These are phyloP conservation scores for Agelaius tricolor DNA, from an alignment of 2,113 vertebrate species.

Conservation along the genomic window DNA sequence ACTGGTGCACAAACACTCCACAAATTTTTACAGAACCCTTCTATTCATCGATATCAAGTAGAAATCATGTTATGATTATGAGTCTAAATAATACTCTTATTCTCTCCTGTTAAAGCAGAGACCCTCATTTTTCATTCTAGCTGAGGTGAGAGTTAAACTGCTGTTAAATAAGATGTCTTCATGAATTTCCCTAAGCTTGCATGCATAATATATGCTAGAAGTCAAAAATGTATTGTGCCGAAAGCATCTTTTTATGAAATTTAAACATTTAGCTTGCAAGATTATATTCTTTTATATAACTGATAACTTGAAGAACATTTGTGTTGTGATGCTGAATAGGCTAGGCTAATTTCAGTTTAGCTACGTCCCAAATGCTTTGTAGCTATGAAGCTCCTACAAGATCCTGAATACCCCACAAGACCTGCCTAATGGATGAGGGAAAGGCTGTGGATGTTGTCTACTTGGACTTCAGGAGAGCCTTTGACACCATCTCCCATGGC, in stretches of 20 bases:
- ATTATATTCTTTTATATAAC: background rate
- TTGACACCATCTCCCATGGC: background rate
- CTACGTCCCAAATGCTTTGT: background rate
- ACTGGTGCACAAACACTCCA: background rate
- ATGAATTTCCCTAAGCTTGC: background rate
- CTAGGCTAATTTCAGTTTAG: background rate
- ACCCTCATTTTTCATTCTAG: background rate
- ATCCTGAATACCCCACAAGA: background rate
- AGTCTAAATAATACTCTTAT: background rate
- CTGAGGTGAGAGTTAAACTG: background rate
- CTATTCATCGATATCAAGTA: background rate
- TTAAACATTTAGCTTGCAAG: background rate
- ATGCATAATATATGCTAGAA: background rate
- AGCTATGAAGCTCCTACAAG: background rate
- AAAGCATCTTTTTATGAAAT: background rate
- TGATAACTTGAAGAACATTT: background rate
- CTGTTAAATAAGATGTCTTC: background rate
- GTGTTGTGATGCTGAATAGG: background rate
- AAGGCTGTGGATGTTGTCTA: background rate
- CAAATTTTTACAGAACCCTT: background rate
- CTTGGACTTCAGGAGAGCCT: background rate
- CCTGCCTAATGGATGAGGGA: fast-evolving
- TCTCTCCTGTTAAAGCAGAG: background rate
- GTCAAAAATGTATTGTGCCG: background rate
- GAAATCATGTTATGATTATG: background rate